A percentile compares a stretch with the other conserved stretches of the same genome.
Evolutionary conservation across 2,888 invertebrate species (phyloP).

Genomic region (Apeira syringaria): DNA sequence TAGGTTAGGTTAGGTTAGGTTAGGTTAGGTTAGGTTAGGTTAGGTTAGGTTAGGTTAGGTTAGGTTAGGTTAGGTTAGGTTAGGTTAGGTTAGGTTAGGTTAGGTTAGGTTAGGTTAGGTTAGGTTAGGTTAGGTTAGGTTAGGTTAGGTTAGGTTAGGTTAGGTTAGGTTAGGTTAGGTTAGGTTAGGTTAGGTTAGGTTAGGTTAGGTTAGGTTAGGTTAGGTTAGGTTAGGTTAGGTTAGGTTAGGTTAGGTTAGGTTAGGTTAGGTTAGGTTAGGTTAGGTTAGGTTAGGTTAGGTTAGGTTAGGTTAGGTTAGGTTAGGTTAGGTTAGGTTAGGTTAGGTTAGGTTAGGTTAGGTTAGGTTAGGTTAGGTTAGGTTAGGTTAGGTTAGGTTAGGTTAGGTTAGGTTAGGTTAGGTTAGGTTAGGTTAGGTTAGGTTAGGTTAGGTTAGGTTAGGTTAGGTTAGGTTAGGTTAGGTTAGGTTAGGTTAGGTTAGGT

Average conservation of each 20-base stretch:
- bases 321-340: conserved; percentile 10
- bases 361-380: conserved; percentile 21
- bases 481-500: conserved; percentile 10
- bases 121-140: conserved; percentile 10
- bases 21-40: conserved; percentile 9
- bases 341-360: conserved; percentile 20
- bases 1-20: conserved; percentile 8
- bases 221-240: conserved; percentile 10
- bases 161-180: conserved; percentile 10
- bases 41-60: conserved; percentile 3
- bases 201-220: conserved; percentile 10
- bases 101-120: conserved; percentile 10
- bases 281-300: conserved; percentile 8
- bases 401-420: conserved; percentile 10
- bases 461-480: conserved; percentile 10
- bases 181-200: conserved; percentile 10
- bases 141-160: conserved; percentile 10
- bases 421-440: conserved; percentile 7
- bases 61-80: conserved; percentile 3
- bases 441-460: conserved; percentile 10
- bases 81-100: conserved; percentile 9
- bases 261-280: conserved; percentile 9
- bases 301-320: conserved; percentile 10
- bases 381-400: conserved; percentile 10
- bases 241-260: conserved; percentile 10